Percentiles rank a stretch among this genome's conserved stretches.
Evolutionary conservation across 2,797 vertebrate genomes (phyloP).

Genomic region (Microcaecilia unicolor): DNA sequence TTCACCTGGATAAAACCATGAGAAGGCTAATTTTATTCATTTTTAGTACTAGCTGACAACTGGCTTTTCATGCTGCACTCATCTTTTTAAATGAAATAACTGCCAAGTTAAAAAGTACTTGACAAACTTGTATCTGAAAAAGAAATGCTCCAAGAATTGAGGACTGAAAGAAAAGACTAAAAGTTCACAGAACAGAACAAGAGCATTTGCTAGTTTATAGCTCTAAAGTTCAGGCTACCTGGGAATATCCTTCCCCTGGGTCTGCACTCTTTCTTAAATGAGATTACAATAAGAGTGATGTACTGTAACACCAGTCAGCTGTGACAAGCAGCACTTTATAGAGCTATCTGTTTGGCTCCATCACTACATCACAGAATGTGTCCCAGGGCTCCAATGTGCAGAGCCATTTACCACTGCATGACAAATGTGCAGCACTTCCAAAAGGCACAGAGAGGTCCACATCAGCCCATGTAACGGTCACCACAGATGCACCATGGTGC

Average conservation of each 20-base stretch:
- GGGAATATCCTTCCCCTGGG: conserved; percentile 56
- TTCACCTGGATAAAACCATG: too few relatives aligned
- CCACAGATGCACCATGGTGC: conserved; percentile 68
- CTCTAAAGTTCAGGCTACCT: conserved; percentile 59
- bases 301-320: conserved; percentile 29
- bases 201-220: conserved; percentile 54
- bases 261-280: conserved; percentile 49
- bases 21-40: too few relatives aligned
- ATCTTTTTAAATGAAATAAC: too few relatives aligned
- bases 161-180: too few relatives aligned
- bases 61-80: too few relatives aligned
- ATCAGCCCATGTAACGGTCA: conserved; percentile 78
- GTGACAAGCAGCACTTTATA: conserved; percentile 61
- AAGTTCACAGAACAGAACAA: conserved; percentile 57
- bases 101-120: too few relatives aligned
- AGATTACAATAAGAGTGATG: conserved; percentile 63
- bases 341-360: conserved; percentile 56
- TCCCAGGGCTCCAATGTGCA: conserved; percentile 82
- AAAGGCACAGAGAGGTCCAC: conserved; percentile 47
- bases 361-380: conserved; percentile 48
- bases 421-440: conserved; percentile 77
- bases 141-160: too few relatives aligned
- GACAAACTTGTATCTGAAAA: too few relatives aligned
- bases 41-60: too few relatives aligned
- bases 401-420: conserved; percentile 79